Base-by-base conservation (phyloP, 2,888 invertebrate species). In the Pimpla rufipes region DNA sequence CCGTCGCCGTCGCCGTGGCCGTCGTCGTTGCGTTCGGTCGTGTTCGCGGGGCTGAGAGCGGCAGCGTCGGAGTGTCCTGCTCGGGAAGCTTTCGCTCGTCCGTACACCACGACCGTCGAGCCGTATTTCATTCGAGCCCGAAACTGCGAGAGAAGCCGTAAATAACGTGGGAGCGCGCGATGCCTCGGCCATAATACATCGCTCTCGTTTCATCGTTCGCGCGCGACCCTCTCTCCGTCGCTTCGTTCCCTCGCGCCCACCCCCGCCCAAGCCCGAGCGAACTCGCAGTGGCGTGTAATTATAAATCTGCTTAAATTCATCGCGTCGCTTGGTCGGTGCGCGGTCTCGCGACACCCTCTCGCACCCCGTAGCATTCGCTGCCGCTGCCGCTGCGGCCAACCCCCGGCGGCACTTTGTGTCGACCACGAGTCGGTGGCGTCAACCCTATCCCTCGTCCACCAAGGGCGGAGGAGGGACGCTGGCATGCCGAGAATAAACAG, bases 121-220 rank as follows among this genome's bases (percentile, higher is more conserved):
- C 81, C 81, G 81, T 81, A 81, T 81, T 81, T 77, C 77, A 81
- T 81, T 81, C 73, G 81, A 77, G 81, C 67, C 77, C 81, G 73
- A 81, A 81, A 81, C 81, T 81, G 67, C 77, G 77, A 68, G 81
- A 74, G 67, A 81, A 81, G 73, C 77, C 59, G 81, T 78, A 81
- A 81, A 77, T 81, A 81, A 81, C 73, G 77, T 68, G 67, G 3
- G 29, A 52, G 68, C 67, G 59, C 76, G 50, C 73, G 77, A 77
- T 81, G 73, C 67, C 77, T 59, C 18, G 50, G 71, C 75, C 45
- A 18, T 59, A 76, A 18, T 59, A 76, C 52, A 37, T 73, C 45
- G 71, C 45, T 59, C 57, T 73, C 45, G 59, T 73, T 73, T 59
- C 57, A 73, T 73, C 71, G 57, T 73, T 73, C 57, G 45, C 45